Conservation (phyloP, 2,888 invertebrate genomes). For the Prionchulus punctatus region DNA sequence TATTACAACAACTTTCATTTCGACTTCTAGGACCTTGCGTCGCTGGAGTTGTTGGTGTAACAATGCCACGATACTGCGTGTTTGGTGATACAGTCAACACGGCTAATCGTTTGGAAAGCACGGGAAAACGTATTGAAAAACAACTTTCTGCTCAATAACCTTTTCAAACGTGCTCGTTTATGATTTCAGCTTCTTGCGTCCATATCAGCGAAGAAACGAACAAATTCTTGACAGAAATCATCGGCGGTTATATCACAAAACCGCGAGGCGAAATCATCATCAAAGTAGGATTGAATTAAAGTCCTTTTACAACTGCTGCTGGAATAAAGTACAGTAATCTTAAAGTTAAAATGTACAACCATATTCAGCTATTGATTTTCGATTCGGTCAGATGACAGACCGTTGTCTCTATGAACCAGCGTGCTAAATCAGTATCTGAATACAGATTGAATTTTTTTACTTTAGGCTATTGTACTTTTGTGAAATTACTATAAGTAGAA, state of each 20-base stretch:
- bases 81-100: constrained; percentile 11
- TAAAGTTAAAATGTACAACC: too few relatives aligned
- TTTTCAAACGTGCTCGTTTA: background rate
- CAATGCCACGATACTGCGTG: constrained; percentile 11
- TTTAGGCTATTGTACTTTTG: too few relatives aligned
- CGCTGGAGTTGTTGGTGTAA: constrained; percentile 9
- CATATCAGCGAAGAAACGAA: constrained; percentile 11
- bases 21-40: constrained; percentile 7
- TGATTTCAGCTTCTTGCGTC: constrained; percentile 5
- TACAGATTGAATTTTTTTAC: too few relatives aligned
- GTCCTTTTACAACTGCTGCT: background rate
- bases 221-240: constrained; percentile 5
- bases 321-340: background rate
- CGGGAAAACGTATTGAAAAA: constrained; percentile 7
- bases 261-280: constrained; percentile 9
- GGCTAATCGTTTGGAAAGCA: constrained; percentile 9
- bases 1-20: background rate
- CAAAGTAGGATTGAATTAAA: constrained; percentile 2
- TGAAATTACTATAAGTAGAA: background rate
- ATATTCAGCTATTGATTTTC: too few relatives aligned
- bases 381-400: too few relatives aligned
- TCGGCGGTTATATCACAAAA: constrained; percentile 7
- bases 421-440: too few relatives aligned
- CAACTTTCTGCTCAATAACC: background rate
- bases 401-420: too few relatives aligned